A percentile compares a stretch with the other conserved stretches of the same genome.
These are phyloP conservation scores for Synanthedon formicaeformis DNA, from an alignment of 2,888 invertebrate genomes.

Conservation along the genomic window DNA sequence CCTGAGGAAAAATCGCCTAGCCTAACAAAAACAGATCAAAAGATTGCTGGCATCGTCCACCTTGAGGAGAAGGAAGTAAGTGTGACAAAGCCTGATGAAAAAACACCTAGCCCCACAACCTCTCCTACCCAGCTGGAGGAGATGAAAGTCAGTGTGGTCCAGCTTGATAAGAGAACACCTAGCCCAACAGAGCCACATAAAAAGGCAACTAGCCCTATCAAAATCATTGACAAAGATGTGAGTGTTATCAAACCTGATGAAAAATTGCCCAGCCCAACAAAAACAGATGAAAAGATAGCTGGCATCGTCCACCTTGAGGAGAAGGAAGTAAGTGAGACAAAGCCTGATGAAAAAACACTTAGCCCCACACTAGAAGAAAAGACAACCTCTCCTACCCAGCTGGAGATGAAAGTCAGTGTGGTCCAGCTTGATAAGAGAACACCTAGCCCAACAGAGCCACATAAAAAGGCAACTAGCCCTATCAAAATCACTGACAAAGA, in stretches of 20 bases:
- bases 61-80: not conserved
- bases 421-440: no score
- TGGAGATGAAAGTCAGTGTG: not conserved
- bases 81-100: not conserved
- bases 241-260: constrained; percentile 3
- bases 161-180: constrained; percentile 3
- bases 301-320: not conserved
- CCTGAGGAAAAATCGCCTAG: constrained; percentile 3
- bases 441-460: not conserved
- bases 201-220: constrained; percentile 1
- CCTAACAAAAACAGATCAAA: not conserved
- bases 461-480: not conserved
- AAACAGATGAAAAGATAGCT: constrained; percentile 3
- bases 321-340: not conserved
- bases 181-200: constrained; percentile 1
- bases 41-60: not conserved
- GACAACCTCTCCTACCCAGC: no score
- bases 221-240: not conserved
- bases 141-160: constrained; percentile 2
- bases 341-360: constrained; percentile 4
- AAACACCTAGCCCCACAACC: not conserved
- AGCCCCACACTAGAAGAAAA: constrained; percentile 2
- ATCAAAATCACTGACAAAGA: not conserved
- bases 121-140: not conserved
- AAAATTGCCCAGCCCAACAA: not conserved